phyloP scores from a whole-genome alignment of 2,113 vertebrate genomes.

The Etia nguti region DNA sequence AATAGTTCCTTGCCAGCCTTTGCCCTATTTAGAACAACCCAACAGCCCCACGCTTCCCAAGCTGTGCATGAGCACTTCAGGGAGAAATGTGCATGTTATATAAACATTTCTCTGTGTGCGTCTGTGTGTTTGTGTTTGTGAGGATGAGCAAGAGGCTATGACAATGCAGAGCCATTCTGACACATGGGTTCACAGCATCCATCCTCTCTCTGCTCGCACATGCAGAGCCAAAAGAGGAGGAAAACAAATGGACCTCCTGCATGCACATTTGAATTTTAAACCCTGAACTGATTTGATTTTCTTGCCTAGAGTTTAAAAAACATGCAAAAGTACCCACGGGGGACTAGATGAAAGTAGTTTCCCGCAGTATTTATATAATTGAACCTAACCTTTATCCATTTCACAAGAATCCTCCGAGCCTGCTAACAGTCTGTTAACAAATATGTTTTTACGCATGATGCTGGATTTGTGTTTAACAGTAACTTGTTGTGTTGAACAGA shows the following conservation, averaged over 20 bases:
- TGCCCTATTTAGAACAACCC: constrained; percentile 49
- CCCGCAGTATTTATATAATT: not conserved
- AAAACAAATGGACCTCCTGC: not conserved
- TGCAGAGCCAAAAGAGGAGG: not conserved
- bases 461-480: not conserved
- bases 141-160: not conserved
- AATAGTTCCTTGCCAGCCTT: constrained; percentile 38
- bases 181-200: constrained; percentile 60
- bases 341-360: not conserved
- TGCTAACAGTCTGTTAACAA: not conserved
- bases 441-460: not conserved
- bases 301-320: not conserved
- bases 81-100: constrained; percentile 53
- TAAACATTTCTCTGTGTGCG: constrained; percentile 36
- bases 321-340: not conserved
- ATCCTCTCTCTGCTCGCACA: constrained; percentile 12
- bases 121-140: constrained; percentile 1
- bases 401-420: not conserved
- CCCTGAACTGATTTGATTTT: not conserved
- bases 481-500: not conserved
- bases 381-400: not conserved
- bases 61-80: constrained; percentile 49
- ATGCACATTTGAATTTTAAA: not conserved
- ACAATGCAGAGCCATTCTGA: constrained; percentile 38
- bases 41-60: not conserved